Evolutionary conservation across 2,797 vertebrate genomes (phyloP).

Genomic region (Coreius guichenoti): DNA sequence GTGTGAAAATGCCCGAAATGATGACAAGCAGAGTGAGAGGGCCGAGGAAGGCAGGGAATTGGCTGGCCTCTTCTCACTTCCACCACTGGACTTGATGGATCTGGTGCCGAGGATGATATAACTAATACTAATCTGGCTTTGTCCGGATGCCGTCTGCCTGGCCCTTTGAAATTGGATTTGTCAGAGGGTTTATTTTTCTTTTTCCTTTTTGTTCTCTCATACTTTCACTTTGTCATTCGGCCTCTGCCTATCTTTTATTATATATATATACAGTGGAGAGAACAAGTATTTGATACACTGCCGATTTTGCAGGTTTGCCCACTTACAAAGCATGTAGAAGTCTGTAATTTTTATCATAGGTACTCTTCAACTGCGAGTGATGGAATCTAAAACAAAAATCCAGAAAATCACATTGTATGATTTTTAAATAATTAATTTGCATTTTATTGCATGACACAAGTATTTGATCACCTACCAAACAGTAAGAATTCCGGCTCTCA

Average conservation of each 20-base stretch:
- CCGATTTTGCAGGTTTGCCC: too few species aligned
- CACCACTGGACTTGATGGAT: conserved; percentile 43
- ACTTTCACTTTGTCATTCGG: not conserved
- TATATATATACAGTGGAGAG: too few species aligned
- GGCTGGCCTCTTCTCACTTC: conserved; percentile 19
- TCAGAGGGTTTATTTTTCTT: conserved; percentile 30
- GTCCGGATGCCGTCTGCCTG: conserved; percentile 22
- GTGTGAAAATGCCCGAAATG: conserved; percentile 42
- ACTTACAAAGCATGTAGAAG: too few species aligned
- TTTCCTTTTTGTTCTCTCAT: conserved; percentile 5
- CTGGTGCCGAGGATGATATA: conserved; percentile 36
- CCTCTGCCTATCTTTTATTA: not conserved
- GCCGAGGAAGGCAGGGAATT: conserved; percentile 10
- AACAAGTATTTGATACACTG: too few species aligned
- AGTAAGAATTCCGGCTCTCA: too few species aligned
- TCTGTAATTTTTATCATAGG: too few species aligned
- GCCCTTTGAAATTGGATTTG: conserved; percentile 45
- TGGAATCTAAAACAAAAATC: too few species aligned
- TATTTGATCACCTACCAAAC: too few species aligned
- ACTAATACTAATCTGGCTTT: conserved; percentile 53
- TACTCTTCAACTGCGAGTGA: too few species aligned
- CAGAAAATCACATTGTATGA: too few species aligned
- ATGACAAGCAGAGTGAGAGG: conserved; percentile 26
- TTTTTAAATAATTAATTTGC: too few species aligned
- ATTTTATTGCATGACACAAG: too few species aligned